Evolutionary conservation across 2,888 invertebrate genomes (phyloP).

Genomic region (Rhopalosiphum nymphaeae): DNA sequence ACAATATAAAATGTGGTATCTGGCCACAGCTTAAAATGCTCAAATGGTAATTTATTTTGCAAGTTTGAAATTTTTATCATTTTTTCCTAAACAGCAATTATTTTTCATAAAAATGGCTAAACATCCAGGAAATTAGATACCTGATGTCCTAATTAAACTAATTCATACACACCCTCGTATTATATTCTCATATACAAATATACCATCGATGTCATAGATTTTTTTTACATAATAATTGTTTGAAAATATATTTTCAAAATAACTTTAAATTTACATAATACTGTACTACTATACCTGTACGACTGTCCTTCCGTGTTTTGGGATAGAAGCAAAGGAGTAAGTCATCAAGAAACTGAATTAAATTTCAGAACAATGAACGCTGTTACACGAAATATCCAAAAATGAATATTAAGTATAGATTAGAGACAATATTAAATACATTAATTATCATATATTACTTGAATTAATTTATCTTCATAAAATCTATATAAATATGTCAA

Average conservation of each 20-base stretch:
- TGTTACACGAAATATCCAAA: background rate
- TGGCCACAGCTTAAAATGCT: background rate
- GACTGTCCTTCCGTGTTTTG: background rate
- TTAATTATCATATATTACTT: background rate
- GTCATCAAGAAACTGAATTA: background rate
- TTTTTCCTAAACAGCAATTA: background rate
- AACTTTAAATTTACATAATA: background rate
- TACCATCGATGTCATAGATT: background rate
- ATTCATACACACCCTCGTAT: background rate
- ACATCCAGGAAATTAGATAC: background rate
- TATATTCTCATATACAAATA: background rate
- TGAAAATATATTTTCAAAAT: background rate
- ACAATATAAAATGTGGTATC: no score
- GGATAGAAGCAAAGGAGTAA: background rate
- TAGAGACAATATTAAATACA: background rate
- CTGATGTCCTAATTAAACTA: no score
- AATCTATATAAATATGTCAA: background rate
- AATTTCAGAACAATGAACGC: background rate
- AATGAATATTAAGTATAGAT: background rate
- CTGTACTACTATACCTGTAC: background rate
- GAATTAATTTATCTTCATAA: background rate
- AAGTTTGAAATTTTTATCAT: background rate
- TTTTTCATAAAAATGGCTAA: background rate
- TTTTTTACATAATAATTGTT: background rate
- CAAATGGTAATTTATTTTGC: background rate